Base-by-base conservation (phyloP, 2,888 invertebrate species). In the Clitarchus hookeri region DNA sequence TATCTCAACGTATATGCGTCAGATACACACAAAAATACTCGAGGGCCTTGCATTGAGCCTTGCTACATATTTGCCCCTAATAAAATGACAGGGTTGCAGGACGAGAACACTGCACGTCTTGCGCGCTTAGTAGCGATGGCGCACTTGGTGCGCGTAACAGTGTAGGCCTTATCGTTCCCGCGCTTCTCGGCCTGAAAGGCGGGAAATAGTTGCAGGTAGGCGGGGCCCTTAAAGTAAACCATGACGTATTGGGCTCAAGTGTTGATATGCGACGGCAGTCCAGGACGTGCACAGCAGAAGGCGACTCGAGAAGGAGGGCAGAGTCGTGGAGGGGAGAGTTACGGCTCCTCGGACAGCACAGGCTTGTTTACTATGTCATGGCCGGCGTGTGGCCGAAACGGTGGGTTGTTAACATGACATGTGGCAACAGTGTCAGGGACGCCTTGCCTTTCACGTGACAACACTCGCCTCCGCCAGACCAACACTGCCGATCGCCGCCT, bases 311-410 rank as follows among this genome's bases (percentile, higher is more conserved):
- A 8, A 6, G 65, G 23, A 65, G 65, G 65, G 65, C 23, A 65
- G 65, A 23, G 65, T 65, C 16, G 65, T 6, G 65, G 16, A 9
- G 65, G 65, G n/a, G 65, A 19, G n/a, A 65, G 65, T 23, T 19
- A 19, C 65, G n/a, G 23, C 65, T 65, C 36, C 65, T 65, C 65
- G 65, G 65, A 65, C 65, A 65, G 65, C 65, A 65, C 65, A 65
- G 16, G 65, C 8, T 65, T 65, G 65, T 65, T 65, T 65, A 65
- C 65, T 65, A 65, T 65, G 65, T 65, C 65, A 65, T 65, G 65
- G 65, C 65, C 65, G 65, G 65, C 65, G 65, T 65, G 65, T 65
- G 65, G 65, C 65, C 65, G 65, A 65, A 65, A 65, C 65, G 65
- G 65, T 65, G 65, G 65, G 65, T 65, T n/a, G 65, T 65, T 65